These are phyloP conservation scores for Zaprionus africanus DNA, from an alignment of 1,140 invertebrate species.

Conservation along the genomic window DNA sequence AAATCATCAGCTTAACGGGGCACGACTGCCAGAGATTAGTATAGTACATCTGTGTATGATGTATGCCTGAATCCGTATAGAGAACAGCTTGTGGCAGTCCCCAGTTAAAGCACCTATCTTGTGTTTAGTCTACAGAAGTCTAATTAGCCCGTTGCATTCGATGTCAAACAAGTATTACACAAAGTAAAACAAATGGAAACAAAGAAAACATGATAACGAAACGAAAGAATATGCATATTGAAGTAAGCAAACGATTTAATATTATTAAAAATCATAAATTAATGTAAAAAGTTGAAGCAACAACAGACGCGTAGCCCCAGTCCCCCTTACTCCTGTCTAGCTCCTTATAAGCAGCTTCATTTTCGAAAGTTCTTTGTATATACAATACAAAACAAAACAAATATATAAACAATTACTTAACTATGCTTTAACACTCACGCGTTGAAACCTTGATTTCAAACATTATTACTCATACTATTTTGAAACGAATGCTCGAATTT, in stretches of 20 bases:
- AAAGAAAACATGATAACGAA: conserved; percentile 27
- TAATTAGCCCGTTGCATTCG: conserved; percentile 53
- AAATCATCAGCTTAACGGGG: conserved; percentile 13
- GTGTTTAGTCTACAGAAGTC: conserved; percentile 40
- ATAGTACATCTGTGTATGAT: no score
- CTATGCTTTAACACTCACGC: conserved; percentile 53
- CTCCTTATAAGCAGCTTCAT: conserved; percentile 53
- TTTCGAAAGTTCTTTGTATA: conserved; percentile 69
- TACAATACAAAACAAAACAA: conserved; percentile 34
- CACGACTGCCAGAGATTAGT: no score
- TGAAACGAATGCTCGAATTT: conserved; percentile 66
- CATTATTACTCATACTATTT: conserved; percentile 38
- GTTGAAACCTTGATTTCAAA: conserved; percentile 20
- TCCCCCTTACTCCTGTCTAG: conserved; percentile 16
- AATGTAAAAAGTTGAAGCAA: conserved; percentile 67
- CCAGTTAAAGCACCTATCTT: conserved; percentile 12
- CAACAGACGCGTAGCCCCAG: conserved; percentile 16
- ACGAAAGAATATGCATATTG: conserved; percentile 53
- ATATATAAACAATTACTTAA: conserved; percentile 44
- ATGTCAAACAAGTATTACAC: conserved; percentile 69
- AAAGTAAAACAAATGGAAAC: conserved; percentile 25
- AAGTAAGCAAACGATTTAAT: conserved; percentile 54
- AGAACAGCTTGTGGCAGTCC: neutral
- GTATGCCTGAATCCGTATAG: neutral
- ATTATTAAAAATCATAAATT: conserved; percentile 58